Conservation (phyloP, 2,113 vertebrate species). For the Elephas maximus region DNA sequence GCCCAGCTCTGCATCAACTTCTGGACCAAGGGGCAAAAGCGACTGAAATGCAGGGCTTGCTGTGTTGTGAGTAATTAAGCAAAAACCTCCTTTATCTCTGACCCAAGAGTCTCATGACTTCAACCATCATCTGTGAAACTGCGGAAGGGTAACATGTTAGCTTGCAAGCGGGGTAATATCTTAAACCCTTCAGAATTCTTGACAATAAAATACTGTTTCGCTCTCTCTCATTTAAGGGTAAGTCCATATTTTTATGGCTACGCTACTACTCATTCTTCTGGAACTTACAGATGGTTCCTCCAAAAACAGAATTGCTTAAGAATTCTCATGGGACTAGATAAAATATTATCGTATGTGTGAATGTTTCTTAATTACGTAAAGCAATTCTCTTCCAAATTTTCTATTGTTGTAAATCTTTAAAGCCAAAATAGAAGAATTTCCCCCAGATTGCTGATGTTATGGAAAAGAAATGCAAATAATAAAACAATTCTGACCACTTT, state of each 20-base stretch:
- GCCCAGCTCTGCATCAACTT: neutral
- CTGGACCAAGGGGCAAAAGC: accelerated
- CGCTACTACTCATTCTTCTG: neutral
- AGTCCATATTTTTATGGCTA: neutral
- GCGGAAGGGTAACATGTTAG: neutral
- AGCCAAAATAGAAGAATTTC: neutral
- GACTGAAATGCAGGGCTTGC: neutral
- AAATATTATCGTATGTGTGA: neutral
- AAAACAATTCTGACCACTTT: neutral
- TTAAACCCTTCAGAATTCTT: neutral
- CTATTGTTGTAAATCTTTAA: neutral
- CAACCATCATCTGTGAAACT: neutral
- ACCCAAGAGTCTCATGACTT: neutral
- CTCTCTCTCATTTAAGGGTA: neutral
- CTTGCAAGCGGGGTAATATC: neutral
- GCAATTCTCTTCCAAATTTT: neutral
- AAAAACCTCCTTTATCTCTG: neutral
- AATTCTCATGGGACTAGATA: neutral
- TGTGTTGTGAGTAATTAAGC: neutral
- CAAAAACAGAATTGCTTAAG: neutral
- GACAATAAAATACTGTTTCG: neutral
- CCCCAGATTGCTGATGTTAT: neutral
- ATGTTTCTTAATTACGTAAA: neutral
- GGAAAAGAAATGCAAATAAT: neutral
- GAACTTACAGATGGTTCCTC: neutral